Evolutionary conservation across 2,888 invertebrate genomes (phyloP).

Genomic region (Catocala sponsa): DNA sequence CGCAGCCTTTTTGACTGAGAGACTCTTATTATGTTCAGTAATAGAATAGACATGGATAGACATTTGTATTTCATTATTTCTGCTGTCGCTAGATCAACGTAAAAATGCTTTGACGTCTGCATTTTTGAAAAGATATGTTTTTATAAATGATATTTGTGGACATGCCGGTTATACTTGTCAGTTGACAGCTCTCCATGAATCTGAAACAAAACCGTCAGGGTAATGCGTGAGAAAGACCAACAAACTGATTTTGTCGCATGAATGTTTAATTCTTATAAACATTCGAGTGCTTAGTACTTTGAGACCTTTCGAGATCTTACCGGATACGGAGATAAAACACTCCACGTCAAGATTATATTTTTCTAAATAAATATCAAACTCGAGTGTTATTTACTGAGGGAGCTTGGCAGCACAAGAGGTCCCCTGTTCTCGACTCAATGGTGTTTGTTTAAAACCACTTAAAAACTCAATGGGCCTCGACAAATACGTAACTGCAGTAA

Average conservation of each 20-base stretch:
- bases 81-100: constrained; percentile 60
- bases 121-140: constrained; percentile 62
- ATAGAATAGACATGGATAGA: constrained; percentile 65
- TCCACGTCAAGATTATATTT: constrained; percentile 75
- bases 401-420: constrained; percentile 71
- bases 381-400: constrained; percentile 69
- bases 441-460: constrained; percentile 84
- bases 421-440: constrained; percentile 73
- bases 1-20: constrained; percentile 54
- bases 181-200: constrained; percentile 18
- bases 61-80: constrained; percentile 75
- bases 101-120: constrained; percentile 72
- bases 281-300: constrained; percentile 58
- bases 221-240: constrained; percentile 75
- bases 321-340: constrained; percentile 80
- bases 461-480: constrained; percentile 71
- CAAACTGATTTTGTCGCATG: constrained; percentile 54
- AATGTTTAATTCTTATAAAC: constrained; percentile 65
- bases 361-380: constrained; percentile 72
- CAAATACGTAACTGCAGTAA: constrained; percentile 76
- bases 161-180: constrained; percentile 36
- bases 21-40: constrained; percentile 59
- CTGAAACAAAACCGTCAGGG: constrained; percentile 9
- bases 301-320: constrained; percentile 57
- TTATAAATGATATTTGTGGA: constrained; percentile 63